Conservation (phyloP, 2,888 invertebrate genomes). For the Lapara coniferarum region DNA sequence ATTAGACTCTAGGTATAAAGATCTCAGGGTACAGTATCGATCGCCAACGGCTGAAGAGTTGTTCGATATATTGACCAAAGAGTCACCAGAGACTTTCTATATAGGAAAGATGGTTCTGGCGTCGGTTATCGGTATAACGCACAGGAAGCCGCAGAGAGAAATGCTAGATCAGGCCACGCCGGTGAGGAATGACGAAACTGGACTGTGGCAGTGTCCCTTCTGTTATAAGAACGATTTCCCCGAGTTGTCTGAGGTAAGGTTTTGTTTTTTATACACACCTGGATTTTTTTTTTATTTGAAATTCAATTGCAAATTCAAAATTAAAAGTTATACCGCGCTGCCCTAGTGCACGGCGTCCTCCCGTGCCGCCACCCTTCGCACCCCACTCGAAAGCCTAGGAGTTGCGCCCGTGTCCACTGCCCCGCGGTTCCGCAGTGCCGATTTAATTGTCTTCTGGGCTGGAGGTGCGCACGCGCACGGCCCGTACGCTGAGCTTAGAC, state of each 20-base stretch:
- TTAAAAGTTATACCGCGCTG: no score
- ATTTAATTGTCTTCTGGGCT: no score
- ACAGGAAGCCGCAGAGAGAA: constrained; percentile 95
- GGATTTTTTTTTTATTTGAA: no score
- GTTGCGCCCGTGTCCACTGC: no score
- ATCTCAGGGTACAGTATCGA: constrained; percentile 90
- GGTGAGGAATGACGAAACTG: constrained; percentile 96
- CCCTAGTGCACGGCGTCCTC: no score
- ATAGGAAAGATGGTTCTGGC: constrained; percentile 93
- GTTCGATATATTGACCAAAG: constrained; percentile 98
- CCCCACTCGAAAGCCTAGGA: no score
- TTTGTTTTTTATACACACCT: no score
- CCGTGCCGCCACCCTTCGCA: no score
- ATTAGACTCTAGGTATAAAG: constrained; percentile 96
- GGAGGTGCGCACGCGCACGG: no score
- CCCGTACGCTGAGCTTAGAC: no score
- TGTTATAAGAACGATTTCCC: constrained; percentile 98
- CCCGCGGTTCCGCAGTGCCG: no score
- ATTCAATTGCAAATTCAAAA: no score
- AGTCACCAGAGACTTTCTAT: constrained; percentile 96
- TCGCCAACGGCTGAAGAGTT: constrained; percentile 93
- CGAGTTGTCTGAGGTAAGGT: constrained; percentile 91
- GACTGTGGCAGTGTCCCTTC: constrained; percentile 98
- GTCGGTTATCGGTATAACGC: constrained; percentile 91
- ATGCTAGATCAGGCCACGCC: constrained; percentile 98